phyloP scores from a whole-genome alignment of 2,888 invertebrate species.

The Trilocha varians region DNA sequence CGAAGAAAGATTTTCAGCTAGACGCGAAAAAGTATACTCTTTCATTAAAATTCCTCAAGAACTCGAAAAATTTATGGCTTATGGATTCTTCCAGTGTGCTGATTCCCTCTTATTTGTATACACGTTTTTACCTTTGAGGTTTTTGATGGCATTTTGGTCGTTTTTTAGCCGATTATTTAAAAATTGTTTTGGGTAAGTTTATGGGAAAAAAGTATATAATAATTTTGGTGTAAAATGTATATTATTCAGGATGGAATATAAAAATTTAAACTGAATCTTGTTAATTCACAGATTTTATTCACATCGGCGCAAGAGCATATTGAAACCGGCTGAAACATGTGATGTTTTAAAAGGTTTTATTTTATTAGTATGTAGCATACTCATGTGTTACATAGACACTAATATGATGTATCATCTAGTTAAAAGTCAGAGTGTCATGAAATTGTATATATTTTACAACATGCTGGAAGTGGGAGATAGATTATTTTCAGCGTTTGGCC shows the following conservation, averaged over 20 bases:
- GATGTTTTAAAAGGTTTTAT: constrained; percentile 96
- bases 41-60: constrained; percentile 96
- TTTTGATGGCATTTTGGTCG: constrained; percentile 89
- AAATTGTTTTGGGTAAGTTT: constrained; percentile 80
- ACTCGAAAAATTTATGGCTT: constrained; percentile 92
- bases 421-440: constrained; percentile 98
- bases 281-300: constrained; percentile 42
- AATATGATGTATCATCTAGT: constrained; percentile 98
- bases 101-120: constrained; percentile 98
- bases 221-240: no score
- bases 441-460: constrained; percentile 99
- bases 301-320: constrained; percentile 64
- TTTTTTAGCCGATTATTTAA: constrained; percentile 82
- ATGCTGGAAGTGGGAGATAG: constrained; percentile 99
- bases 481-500: constrained; percentile 95
- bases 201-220: not conserved
- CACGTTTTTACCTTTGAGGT: constrained; percentile 95
- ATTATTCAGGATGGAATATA: no score
- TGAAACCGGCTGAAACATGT: constrained; percentile 94
- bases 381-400: constrained; percentile 95
- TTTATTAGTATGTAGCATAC: constrained; percentile 84
- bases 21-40: constrained; percentile 95
- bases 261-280: not conserved
- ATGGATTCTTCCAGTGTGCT: constrained; percentile 95
- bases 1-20: constrained; percentile 93